phyloP scores from a whole-genome alignment of 2,888 invertebrate species.

The Frankliniella fusca region DNA sequence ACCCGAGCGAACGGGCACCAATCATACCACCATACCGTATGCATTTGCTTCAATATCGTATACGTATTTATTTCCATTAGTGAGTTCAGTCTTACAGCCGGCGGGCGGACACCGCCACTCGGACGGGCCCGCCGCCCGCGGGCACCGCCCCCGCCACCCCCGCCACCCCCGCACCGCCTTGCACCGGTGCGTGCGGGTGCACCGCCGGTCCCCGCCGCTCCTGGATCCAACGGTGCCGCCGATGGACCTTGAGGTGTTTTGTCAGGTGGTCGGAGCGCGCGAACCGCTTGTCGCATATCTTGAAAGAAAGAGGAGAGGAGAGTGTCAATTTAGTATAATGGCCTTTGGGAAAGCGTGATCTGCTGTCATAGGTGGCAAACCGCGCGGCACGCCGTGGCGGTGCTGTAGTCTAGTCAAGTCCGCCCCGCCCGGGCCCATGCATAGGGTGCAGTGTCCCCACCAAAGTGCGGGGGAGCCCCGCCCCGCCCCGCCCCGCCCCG shows the following conservation, averaged over 20 bases:
- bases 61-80: too few relatives aligned
- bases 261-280: slow-evolving; percentile 90
- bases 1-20: too few relatives aligned
- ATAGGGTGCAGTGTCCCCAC: too few relatives aligned
- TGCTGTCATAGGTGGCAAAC: background rate
- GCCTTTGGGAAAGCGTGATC: background rate
- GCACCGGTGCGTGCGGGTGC: background rate
- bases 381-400: too few relatives aligned
- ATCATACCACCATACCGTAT: too few relatives aligned
- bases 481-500: background rate
- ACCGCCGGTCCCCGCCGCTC: background rate
- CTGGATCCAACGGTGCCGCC: slow-evolving; percentile 49
- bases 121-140: background rate
- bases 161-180: background rate
- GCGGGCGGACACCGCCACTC: too few relatives aligned
- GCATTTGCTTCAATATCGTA: too few relatives aligned
- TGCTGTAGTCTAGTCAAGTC: too few relatives aligned
- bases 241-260: slow-evolving; percentile 84
- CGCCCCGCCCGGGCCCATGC: too few relatives aligned
- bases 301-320: background rate
- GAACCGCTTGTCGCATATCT: slow-evolving; percentile 75
- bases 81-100: too few relatives aligned
- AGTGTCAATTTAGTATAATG: background rate
- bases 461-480: background rate
- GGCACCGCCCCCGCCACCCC: background rate